These are phyloP conservation scores for Chelon auratus DNA, from an alignment of 2,797 vertebrate species.

Conservation along the genomic window DNA sequence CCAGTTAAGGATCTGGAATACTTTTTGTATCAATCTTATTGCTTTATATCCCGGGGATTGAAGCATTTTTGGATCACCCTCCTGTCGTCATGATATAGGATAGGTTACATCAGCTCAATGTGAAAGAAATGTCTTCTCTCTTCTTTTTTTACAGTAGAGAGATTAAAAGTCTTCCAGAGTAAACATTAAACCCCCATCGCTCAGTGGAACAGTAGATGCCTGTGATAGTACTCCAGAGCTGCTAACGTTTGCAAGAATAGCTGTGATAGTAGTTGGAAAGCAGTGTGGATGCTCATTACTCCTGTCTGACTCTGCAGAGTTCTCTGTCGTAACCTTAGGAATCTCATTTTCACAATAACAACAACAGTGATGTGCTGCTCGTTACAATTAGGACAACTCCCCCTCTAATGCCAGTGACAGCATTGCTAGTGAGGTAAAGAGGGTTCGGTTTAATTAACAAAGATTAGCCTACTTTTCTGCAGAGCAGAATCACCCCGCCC, in stretches of 20 bases:
- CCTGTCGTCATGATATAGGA: slow-evolving; percentile 16
- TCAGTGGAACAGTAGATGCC: background rate
- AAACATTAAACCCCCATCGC: slow-evolving; percentile 13
- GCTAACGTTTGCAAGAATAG: slow-evolving; percentile 12
- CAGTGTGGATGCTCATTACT: slow-evolving; percentile 6
- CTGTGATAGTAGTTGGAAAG: slow-evolving; percentile 17
- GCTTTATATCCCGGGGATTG: background rate
- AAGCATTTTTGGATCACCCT: slow-evolving; percentile 11
- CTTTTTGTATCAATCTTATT: background rate
- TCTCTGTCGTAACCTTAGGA: slow-evolving; percentile 9
- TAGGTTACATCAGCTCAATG: slow-evolving; percentile 23
- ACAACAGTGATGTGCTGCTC: slow-evolving; percentile 16
- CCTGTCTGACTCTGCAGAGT: slow-evolving; percentile 19
- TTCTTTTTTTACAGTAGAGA: background rate
- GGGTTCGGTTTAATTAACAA: slow-evolving; percentile 45
- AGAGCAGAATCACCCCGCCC: background rate
- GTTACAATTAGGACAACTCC: slow-evolving; percentile 35
- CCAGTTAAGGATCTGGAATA: background rate
- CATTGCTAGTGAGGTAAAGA: slow-evolving; percentile 31
- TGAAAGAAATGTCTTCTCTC: slow-evolving; percentile 8
- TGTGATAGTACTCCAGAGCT: slow-evolving; percentile 9
- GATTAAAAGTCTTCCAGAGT: slow-evolving; percentile 35
- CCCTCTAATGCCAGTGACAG: slow-evolving; percentile 11
- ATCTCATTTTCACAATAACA: slow-evolving; percentile 41
- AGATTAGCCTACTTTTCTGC: slow-evolving; percentile 47